These are phyloP conservation scores for Malacosoma neustria DNA, from an alignment of 2,888 invertebrate genomes.

Conservation along the genomic window DNA sequence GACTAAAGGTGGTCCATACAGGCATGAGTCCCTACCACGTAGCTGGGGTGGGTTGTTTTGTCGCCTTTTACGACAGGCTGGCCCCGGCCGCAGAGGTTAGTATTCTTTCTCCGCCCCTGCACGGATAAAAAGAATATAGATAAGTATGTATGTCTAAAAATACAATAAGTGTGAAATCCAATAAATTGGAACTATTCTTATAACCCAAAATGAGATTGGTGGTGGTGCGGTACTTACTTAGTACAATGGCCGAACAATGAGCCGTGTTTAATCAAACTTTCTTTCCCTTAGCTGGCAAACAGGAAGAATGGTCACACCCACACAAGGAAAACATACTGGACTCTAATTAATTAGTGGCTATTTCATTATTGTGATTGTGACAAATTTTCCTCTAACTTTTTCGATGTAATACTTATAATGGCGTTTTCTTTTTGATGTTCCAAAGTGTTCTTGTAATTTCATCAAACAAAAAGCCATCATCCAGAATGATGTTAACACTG, in stretches of 20 bases:
- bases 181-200: conserved; percentile 14
- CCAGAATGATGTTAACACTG: too few relatives aligned
- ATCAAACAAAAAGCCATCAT: too few relatives aligned
- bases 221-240: conserved; percentile 30
- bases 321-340: conserved; percentile 46
- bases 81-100: too few relatives aligned
- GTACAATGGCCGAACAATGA: conserved; percentile 50
- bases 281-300: conserved; percentile 49
- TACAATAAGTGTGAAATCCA: conserved; percentile 8
- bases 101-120: too few relatives aligned
- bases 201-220: conserved; percentile 23
- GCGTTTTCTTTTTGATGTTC: conserved; percentile 3
- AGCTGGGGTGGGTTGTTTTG: too few relatives aligned
- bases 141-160: too few relatives aligned
- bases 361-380: conserved; percentile 46
- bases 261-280: conserved; percentile 61
- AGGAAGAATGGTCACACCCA: conserved; percentile 51
- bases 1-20: too few relatives aligned
- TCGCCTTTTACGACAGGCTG: too few relatives aligned
- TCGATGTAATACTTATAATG: not conserved
- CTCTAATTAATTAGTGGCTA: conserved; percentile 58
- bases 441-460: too few relatives aligned
- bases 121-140: too few relatives aligned
- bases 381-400: conserved; percentile 28
- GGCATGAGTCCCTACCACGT: too few relatives aligned